Evolutionary conservation across 2,888 invertebrate species (phyloP), one percentile per base, ranked within the genome.

Genomic region (Augochlorella aurata): DNA sequence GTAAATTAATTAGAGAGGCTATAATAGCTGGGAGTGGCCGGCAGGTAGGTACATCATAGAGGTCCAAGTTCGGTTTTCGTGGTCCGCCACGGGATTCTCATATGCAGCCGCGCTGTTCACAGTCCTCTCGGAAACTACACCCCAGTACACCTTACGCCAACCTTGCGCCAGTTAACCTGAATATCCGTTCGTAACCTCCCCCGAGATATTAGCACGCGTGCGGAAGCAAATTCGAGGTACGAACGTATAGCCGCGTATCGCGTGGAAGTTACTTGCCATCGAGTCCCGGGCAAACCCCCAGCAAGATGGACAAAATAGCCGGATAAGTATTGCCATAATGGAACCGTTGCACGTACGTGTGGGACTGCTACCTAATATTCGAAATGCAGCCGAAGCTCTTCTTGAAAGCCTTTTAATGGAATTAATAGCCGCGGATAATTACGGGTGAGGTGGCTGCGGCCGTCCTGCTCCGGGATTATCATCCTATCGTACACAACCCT

Each of bases 1-100:
- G 89, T 90, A 90, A 91, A 91, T 91, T 91, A 91, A 91, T 91
- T 90, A 90, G 90, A 88, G 89, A 90, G 86, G 88, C 87, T 84
- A 89, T 91, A 89, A 90, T 90, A 87, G 88, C 82, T 83, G 85
- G 85, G 86, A 89, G 88, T 86, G 85, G 85, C 85, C 85, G 83
- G 81, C 77, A 72, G 85, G 87, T 82, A 86, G 78, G 85, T 82
- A 83, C 85, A 58, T 68, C 74, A 61, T 49, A 52, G 80, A 79
- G 73, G 81, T 83, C 69, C 82, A 82, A 74, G 84, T 82, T 81
- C 73, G 86, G 84, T 83, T 86, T 84, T 82, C 86, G 83, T 83
- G 86, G 85, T 81, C 63, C 76, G 77, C 77, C 77, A 70, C 74
- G 77, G 69, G 81, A 75, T 72, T 84, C 80, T 71, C 82, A 74